phyloP scores from a whole-genome alignment of 1,140 invertebrate species.

The Zeugodacus cucurbitae region DNA sequence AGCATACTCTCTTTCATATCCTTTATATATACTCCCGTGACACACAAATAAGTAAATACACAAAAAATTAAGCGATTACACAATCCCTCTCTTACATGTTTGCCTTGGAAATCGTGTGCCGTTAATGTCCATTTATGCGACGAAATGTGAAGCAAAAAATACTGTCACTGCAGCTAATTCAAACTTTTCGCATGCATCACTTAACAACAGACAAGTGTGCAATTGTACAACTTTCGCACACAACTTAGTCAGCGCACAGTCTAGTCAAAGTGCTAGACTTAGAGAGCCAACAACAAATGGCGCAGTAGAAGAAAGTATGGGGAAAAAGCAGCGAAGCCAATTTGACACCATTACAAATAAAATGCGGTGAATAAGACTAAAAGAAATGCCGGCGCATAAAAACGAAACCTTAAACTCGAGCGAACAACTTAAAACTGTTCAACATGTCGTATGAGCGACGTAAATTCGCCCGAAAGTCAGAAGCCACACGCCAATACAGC shows the following conservation, averaged over 20 bases:
- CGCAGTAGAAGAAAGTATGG: not conserved
- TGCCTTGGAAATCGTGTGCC: not conserved
- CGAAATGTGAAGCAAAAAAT: not conserved
- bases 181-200: conserved; percentile 34
- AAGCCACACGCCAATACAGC: conserved; percentile 10
- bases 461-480: conserved; percentile 37
- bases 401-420: not conserved
- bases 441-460: conserved; percentile 33
- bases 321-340: not conserved
- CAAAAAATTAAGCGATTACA: not conserved
- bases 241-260: not conserved
- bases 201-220: conserved; percentile 29
- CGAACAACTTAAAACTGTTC: conserved; percentile 38
- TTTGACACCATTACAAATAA: conserved; percentile 1
- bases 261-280: conserved; percentile 32
- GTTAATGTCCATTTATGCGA: not conserved
- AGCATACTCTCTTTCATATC: not conserved
- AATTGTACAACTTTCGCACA: conserved; percentile 12
- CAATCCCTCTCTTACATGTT: not conserved
- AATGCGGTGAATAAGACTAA: not conserved
- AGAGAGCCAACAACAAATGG: not conserved
- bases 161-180: not conserved
- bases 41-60: not conserved
- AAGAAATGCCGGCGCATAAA: not conserved
- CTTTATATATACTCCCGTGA: not conserved